Evolutionary conservation across 2,113 vertebrate species (phyloP), one percentile per base, ranked within the genome.

Genomic region (Mesembrinibis cayennensis): DNA sequence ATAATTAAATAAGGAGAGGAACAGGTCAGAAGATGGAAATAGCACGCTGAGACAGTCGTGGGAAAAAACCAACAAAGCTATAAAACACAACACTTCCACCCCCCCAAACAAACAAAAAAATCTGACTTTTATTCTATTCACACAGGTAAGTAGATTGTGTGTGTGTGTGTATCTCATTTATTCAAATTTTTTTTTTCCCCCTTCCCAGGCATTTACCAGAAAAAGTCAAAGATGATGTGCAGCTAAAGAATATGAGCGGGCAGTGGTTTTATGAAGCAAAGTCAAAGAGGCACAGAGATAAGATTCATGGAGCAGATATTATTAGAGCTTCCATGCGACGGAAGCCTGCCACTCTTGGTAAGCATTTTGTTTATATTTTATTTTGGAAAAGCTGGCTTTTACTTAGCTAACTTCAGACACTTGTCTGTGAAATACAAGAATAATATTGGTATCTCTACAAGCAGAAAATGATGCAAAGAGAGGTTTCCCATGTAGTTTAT

Each of bases 201-300:
- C 45, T 67, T 61, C 77, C 56, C 90, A 99, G 99, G 88, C 98
- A 98, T 84, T 98, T 99, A 52, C 98, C 98, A 96, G 98, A 97
- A 96, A 98, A 98, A 13, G 83, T 98, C 77, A 97, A 91, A 42
- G 98, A 99, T 92, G 97, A 87, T 44, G 81, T 92, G 77, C 98
- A 98, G 90, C 98, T 99, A 14, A 99, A 98, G 98, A 99, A 99
- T 87, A 98, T 99, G 98, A 99, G 98, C 0, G 99, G 99, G 67
- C 99, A 99, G 13, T 99, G 99, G 99, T 99, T 99, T 98, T 99
- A 99, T 20, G 99, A 99, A 97, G 98, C 98, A 32, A 99, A 99
- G 80, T 98, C 98, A 19, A 98, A 98, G 91, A 98, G 99, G 38
- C 99, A 99, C 96, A 98, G 97, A 96, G 99, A 99, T 52, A 98